Evolutionary conservation across 2,888 invertebrate genomes (phyloP).

Genomic region (Xestia sexstrigata): DNA sequence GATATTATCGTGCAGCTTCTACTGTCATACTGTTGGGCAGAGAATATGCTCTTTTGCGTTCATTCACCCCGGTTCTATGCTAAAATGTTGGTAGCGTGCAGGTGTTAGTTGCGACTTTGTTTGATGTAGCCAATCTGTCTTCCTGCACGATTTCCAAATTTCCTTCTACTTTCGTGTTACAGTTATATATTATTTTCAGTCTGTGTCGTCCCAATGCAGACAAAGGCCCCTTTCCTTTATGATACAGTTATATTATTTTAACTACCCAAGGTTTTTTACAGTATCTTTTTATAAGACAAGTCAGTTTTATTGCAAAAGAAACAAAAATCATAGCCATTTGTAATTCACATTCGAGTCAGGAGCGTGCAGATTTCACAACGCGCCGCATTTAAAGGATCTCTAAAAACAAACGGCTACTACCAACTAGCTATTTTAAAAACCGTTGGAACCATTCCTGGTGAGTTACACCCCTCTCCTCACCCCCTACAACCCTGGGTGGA

Average conservation of each 20-base stretch:
- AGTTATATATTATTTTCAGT: neutral
- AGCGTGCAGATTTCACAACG: conserved; percentile 48
- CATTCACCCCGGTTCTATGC: neutral
- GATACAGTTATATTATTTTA: neutral
- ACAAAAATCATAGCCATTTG: conserved; percentile 33
- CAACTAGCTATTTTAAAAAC: conserved; percentile 63
- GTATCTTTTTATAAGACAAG: neutral
- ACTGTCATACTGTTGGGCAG: too few relatives aligned
- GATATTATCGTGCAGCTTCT: conserved; percentile 31
- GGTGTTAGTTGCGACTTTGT: neutral
- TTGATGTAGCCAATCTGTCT: conserved; percentile 12
- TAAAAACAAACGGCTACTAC: conserved; percentile 60
- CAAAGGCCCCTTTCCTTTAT: neutral
- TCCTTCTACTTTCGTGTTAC: neutral
- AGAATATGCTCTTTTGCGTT: conserved; percentile 1
- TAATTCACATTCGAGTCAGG: conserved; percentile 28
- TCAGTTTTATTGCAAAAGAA: neutral
- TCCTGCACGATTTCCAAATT: conserved; percentile 6
- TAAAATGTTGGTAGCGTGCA: neutral
- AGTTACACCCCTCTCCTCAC: conserved; percentile 17
- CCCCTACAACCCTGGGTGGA: conserved; percentile 19
- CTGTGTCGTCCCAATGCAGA: neutral
- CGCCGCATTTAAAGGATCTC: conserved; percentile 58
- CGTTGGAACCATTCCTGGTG: conserved; percentile 54
- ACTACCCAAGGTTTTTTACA: neutral